Base-by-base conservation (phyloP, 2,113 vertebrate genomes). In the Labrus mixtus region DNA sequence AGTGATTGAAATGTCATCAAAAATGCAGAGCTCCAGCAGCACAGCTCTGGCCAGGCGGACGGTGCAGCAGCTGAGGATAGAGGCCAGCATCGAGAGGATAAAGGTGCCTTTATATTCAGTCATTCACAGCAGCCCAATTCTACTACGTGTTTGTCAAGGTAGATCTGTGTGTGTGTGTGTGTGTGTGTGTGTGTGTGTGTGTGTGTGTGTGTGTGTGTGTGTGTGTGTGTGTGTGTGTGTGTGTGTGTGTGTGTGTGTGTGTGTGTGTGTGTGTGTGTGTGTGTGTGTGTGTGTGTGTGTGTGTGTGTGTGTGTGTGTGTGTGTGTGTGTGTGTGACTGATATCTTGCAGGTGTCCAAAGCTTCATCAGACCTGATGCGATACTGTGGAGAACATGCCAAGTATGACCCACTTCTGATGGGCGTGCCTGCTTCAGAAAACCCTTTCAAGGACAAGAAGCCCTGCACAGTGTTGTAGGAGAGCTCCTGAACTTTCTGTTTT, bases 381-480 rank as follows among this genome's bases (percentile, higher is more conserved):
- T 98, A 97, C 90, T 98, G 97, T 10, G 95, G 96, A 69, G 96
- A 98, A 41, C 96, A 97, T 0, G 96, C 96, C 86, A 96, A 96
- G 92, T 95, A 94, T 5, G 97, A 98, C 60, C 96, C 96, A 0
- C 61, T 98, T 87, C 95, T 98, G 3, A 95, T 95, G 88, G 97
- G 97, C 6, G 95, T 98, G 2, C 96, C 96, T 0, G 91, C 97
- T 9, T 98, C 97, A 0, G 97, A 98, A 93, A 98, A 98, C 91
- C 97, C 97, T 10, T 98, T 98, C 94, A 98, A 97, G 90, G 97
- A 98, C 91, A 98, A 97, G 90, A 97, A 97, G 79, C 96, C 96
- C 6, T 98, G 97, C 87, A 91, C 94, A 79, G 93, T 98, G 82
- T 91, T 98, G 83, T 98, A 98, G 92, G 87, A 41, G 22, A 65